phyloP scores from a whole-genome alignment of 2,888 invertebrate genomes.

The Sphinx pinastri region DNA sequence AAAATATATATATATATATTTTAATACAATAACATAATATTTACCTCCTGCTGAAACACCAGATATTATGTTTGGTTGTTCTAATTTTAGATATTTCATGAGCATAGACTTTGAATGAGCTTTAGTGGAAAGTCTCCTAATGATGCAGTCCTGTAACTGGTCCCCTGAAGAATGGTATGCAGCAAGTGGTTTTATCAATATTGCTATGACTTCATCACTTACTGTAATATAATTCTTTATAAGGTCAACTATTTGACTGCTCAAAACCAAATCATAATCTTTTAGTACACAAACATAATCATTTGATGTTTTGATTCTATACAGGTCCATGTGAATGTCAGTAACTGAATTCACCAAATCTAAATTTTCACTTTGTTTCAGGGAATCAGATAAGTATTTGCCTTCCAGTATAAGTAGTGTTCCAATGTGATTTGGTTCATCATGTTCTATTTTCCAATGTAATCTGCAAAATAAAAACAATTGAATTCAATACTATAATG shows the following conservation, averaged over 20 bases:
- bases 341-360: slow-evolving; percentile 58
- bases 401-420: slow-evolving; percentile 71
- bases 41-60: slow-evolving; percentile 79
- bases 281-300: slow-evolving; percentile 65
- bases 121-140: slow-evolving; percentile 59
- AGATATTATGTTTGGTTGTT: slow-evolving; percentile 78
- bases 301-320: slow-evolving; percentile 49
- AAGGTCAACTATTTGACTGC: slow-evolving; percentile 69
- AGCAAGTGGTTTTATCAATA: slow-evolving; percentile 68
- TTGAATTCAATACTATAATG: neutral
- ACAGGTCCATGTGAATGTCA: slow-evolving; percentile 62
- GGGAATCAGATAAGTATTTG: slow-evolving; percentile 62
- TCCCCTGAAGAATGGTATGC: slow-evolving; percentile 62
- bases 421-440: slow-evolving; percentile 52
- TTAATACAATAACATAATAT: neutral
- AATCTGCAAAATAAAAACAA: slow-evolving; percentile 54
- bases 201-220: slow-evolving; percentile 60
- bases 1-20: too few relatives aligned
- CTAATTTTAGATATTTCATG: slow-evolving; percentile 59
- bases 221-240: slow-evolving; percentile 55
- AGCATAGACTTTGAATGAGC: slow-evolving; percentile 26
- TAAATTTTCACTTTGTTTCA: slow-evolving; percentile 52
- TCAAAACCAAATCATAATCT: slow-evolving; percentile 66
- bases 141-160: slow-evolving; percentile 51
- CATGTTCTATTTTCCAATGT: slow-evolving; percentile 51